Conservation (phyloP, 2,113 vertebrate species). For the Hypocryptadius cinnamomeus region DNA sequence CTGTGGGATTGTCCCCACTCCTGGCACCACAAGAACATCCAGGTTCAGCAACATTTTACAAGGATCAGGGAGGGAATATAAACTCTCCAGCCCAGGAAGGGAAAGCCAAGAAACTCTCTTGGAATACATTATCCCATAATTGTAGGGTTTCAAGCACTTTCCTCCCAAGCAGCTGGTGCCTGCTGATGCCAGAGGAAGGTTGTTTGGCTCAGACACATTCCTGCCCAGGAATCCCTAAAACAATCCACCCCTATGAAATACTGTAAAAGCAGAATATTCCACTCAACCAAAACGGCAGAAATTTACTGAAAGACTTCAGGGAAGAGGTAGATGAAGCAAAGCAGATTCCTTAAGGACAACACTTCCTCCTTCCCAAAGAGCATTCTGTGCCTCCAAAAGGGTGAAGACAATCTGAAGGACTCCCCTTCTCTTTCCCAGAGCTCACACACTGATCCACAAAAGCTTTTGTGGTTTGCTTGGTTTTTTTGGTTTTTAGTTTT, state of each 20-base stretch:
- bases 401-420: rapidly evolving
- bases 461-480: no score
- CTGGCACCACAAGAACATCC: not conserved
- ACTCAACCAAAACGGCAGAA: not conserved
- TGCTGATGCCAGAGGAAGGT: not conserved
- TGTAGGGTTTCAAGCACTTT: conserved; percentile 27
- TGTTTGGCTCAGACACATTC: not conserved
- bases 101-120: not conserved
- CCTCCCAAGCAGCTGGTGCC: conserved; percentile 16
- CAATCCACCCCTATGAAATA: not conserved
- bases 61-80: not conserved
- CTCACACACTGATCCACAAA: not conserved
- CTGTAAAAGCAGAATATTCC: not conserved
- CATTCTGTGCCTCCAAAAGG: not conserved
- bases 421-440: not conserved
- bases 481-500: no score
- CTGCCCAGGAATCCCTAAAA: not conserved
- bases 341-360: not conserved
- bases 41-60: not conserved
- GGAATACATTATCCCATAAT: conserved; percentile 18
- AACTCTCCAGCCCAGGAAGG: not conserved
- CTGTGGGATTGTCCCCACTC: rapidly evolving
- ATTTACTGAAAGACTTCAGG: not conserved
- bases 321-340: not conserved
- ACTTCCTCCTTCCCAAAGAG: not conserved